Conservation (phyloP, 2,113 vertebrate genomes). For the Castor canadensis region DNA sequence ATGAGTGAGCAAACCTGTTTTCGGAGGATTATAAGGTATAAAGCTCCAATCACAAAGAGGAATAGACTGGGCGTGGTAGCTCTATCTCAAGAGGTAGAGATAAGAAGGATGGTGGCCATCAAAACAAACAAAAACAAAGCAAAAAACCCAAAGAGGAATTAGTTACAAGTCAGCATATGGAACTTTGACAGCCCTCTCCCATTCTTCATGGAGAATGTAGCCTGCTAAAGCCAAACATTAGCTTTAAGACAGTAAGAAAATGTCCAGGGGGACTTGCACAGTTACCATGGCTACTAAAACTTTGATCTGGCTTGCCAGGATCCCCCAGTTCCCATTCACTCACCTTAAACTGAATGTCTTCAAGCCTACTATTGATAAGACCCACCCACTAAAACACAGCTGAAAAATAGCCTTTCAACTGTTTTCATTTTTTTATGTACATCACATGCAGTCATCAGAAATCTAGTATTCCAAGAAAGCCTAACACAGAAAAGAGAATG, state of each 20-base stretch:
- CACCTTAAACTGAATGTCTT: not conserved
- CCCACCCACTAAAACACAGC: not conserved
- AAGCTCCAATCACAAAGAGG: not conserved
- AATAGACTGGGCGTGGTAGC: no score
- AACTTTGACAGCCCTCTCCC: rapidly evolving
- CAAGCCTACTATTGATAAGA: not conserved
- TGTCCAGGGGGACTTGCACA: not conserved
- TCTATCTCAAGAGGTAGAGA: no score
- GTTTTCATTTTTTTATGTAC: not conserved
- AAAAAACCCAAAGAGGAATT: not conserved
- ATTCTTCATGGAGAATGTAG: not conserved
- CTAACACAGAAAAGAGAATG: not conserved
- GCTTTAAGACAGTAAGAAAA: not conserved
- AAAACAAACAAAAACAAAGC: no score
- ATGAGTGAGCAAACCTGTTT: not conserved
- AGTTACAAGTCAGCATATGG: not conserved
- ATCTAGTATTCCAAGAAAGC: not conserved
- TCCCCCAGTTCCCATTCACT: no score
- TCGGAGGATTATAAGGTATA: not conserved
- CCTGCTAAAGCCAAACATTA: not conserved
- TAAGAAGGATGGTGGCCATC: no score
- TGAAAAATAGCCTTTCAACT: not conserved
- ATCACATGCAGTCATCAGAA: not conserved
- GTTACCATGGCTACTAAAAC: not conserved
- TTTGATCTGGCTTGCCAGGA: not conserved